A percentile compares a stretch with the other conserved stretches of the same genome.
Evolutionary conservation across 2,888 invertebrate species (phyloP).

Genomic region (Tenthredo notha): DNA sequence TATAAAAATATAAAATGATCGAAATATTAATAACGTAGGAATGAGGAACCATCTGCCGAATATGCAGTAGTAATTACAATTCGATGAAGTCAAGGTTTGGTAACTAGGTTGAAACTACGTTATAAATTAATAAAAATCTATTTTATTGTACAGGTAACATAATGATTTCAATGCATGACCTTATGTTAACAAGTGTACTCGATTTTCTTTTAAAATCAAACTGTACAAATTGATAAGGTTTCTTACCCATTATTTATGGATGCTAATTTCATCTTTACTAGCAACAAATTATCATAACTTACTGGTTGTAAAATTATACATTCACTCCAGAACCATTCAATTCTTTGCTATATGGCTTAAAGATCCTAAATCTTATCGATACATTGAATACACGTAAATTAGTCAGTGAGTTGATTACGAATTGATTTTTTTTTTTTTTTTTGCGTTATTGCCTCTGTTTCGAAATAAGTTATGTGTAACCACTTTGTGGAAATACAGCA

Average conservation of each 20-base stretch:
- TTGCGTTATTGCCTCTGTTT: background rate
- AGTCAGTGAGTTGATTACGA: background rate
- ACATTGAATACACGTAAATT: slow-evolving; percentile 31
- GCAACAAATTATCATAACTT: slow-evolving; percentile 22
- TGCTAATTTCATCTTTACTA: slow-evolving; percentile 18
- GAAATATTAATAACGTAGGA: background rate
- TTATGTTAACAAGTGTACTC: slow-evolving; percentile 45
- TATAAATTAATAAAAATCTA: slow-evolving; percentile 64
- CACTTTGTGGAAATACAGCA: background rate
- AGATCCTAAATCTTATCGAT: slow-evolving; percentile 18
- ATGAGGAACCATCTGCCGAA: background rate
- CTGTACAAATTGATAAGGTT: slow-evolving; percentile 48
- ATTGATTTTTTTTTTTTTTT: background rate
- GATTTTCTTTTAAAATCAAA: slow-evolving; percentile 36
- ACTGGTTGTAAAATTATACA: slow-evolving; percentile 10
- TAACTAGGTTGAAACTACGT: background rate
- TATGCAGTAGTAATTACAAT: too few relatives aligned
- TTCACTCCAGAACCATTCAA: slow-evolving; percentile 21
- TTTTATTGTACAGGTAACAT: slow-evolving; percentile 73
- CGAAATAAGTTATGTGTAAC: background rate
- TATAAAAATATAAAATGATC: background rate
- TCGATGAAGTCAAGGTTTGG: background rate
- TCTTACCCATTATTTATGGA: background rate
- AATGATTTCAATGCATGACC: slow-evolving; percentile 60
- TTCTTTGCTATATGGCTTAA: background rate